Evolutionary conservation across 2,888 invertebrate genomes (phyloP), one percentile per base, ranked within the genome.

Genomic region (Dorcus hopei): DNA sequence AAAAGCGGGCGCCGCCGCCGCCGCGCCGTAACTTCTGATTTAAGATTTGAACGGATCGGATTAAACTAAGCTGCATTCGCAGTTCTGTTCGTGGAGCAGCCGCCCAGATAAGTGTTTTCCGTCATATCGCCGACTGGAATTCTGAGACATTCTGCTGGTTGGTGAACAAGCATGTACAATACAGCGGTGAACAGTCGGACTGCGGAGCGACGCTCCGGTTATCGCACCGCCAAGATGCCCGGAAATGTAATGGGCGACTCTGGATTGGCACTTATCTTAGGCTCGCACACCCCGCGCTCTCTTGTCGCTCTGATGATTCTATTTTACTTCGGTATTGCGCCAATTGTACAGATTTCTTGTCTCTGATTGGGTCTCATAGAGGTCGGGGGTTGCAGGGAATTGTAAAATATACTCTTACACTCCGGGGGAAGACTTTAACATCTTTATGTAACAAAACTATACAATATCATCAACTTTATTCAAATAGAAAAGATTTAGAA

Each of bases 11-110:
- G 56, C 11, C 42, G 49, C 42, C 16, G 26, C 38, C 23, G 68
- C 72, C 51, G 69, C 69, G 64, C 67, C 74, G 74, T 75, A 74
- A 75, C 72, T 75, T 73, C 71, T 72, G 74, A 73, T 74, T 74
- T 74, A 73, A 73, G 74, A 75, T 75, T 75, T 75, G 70, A 69
- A 69, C 66, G 70, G 70, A 73, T 73, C 72, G 74, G 74, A 74
- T 75, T 75, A 75, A 67, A 62, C 61, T 72, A 69, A 72, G 72
- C 72, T 68, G 69, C 68, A 71, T 72, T 71, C 70, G 66, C 68
- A 65, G 66, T 67, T 58, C 69, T 66, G 68, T 71, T 45, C 45
- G 45, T 45, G 57, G 60, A 42, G 52, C 54, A 54, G 57, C 57
- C 59, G 52, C 23, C 55, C 51, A 56, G 11, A 19, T 19, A 23